Base-by-base conservation (phyloP, 2,113 vertebrate genomes). In the Rhagologus leucostigma region DNA sequence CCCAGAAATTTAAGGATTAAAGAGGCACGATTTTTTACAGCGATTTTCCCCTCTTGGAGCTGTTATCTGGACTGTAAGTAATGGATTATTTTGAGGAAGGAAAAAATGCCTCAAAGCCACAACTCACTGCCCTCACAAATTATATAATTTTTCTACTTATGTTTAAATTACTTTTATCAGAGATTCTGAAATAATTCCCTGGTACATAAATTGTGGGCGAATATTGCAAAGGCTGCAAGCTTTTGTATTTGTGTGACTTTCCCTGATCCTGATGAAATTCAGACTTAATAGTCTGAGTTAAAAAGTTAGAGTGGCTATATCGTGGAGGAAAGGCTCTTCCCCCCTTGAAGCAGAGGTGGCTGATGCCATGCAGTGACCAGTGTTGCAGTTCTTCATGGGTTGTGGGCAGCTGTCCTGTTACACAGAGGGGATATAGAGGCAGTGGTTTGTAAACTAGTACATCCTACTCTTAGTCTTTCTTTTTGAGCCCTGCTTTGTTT, bases 351-450 rank as follows among this genome's bases (percentile, higher is more conserved):
- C 24, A 39, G 22, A 53, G 23, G 44, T 30, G 55, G 52, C 22
- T 1, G 9, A 16, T 88, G 86, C 44, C 10, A 7, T 2, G 6
- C 35, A 19, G 3, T 2, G 11, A 73, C 5, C 0, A 2, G 16
- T 24, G 59, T 29, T n/a, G 21, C 37, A 26, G 26, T 23, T 65
- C 52, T 59, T 26, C 23, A 13, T 17, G 76, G 49, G 19, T 55
- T 62, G 24, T 41, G 32, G 33, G 37, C 55, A 64, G 42, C 59
- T 59, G 13, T 33, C 41, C 35, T 2, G 1, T 32, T 42, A 57
- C 27, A 9, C 0, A 0, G 16, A 33, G 26, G 7, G 12, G 11
- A 19, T 24, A 10, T n/a, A 57, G 35, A 56, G 37, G 13, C 57
- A 80, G n/a, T 1, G 1, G 6, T 56, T 69, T 76, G 13, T 59